Conservation (phyloP, 2,113 vertebrate species). For the Condylura cristata region DNA sequence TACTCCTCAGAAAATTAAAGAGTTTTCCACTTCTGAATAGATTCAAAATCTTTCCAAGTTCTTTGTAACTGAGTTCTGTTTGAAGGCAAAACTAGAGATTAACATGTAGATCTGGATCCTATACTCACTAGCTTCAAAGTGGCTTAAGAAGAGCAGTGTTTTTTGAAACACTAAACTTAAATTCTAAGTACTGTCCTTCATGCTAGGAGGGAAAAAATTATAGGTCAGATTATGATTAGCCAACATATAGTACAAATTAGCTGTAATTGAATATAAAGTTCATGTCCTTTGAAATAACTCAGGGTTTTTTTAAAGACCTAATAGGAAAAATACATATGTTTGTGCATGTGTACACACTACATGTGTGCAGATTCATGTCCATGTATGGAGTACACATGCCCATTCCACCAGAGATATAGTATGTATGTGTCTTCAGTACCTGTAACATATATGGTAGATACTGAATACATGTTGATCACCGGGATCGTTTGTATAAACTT, state of each 20-base stretch:
- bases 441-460: constrained; percentile 25
- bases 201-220: constrained; percentile 51
- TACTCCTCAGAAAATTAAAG: constrained; percentile 89
- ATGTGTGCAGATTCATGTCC: not conserved
- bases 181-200: constrained; percentile 54
- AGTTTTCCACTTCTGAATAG: constrained; percentile 86
- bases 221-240: constrained; percentile 46
- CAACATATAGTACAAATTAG: constrained; percentile 49
- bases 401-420: constrained; percentile 3
- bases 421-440: not conserved
- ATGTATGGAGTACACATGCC: not conserved
- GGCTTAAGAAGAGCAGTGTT: constrained; percentile 78
- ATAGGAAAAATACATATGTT: not conserved
- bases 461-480: not conserved
- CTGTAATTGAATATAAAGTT: constrained; percentile 42
- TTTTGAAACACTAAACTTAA: constrained; percentile 64
- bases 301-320: constrained; percentile 43
- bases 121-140: constrained; percentile 84
- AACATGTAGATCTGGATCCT: constrained; percentile 84
- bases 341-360: not conserved
- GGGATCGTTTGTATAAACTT: constrained; percentile 34
- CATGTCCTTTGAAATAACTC: constrained; percentile 56
- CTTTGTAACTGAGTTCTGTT: constrained; percentile 88
- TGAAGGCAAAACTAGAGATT: constrained; percentile 88
- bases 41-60: constrained; percentile 86